Percentiles rank a stretch among this genome's conserved stretches.
Conservation (phyloP, 2,888 invertebrate species). For the Galerucella nymphaeae region DNA sequence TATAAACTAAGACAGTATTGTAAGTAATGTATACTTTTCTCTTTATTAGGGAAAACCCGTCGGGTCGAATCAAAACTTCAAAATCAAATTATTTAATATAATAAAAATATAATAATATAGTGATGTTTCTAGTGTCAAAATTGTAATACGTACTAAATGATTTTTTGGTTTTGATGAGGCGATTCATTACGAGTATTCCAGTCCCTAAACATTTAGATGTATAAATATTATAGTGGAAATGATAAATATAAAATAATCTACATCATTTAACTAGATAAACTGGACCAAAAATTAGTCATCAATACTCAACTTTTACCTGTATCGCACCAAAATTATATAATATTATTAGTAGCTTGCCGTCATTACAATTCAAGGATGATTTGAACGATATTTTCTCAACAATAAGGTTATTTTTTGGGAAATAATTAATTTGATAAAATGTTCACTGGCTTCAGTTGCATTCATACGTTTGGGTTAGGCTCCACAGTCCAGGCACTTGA, state of each 20-base stretch:
- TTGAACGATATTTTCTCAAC: no score
- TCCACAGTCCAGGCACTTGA: no score
- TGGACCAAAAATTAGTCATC: not conserved
- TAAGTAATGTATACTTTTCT: slow-evolving; percentile 59
- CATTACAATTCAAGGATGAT: no score
- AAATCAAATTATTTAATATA: slow-evolving; percentile 39
- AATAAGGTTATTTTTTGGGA: no score
- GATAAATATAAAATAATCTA: not conserved
- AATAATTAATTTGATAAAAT: no score
- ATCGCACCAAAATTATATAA: no score
- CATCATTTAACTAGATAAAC: not conserved
- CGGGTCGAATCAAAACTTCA: slow-evolving; percentile 45
- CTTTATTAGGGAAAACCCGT: slow-evolving; percentile 38
- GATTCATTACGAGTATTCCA: slow-evolving; percentile 34
- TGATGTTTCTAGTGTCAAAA: slow-evolving; percentile 42
- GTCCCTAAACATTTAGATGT: slow-evolving; percentile 51
- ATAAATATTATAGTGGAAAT: slow-evolving; percentile 37
- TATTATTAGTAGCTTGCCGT: no score
- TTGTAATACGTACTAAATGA: slow-evolving; percentile 45
- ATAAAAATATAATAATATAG: slow-evolving; percentile 16
- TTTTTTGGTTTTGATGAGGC: slow-evolving; percentile 45
- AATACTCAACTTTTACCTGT: no score
- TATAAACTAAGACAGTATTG: slow-evolving; percentile 63
- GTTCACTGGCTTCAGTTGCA: no score
- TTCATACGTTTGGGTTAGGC: no score